phyloP scores from a whole-genome alignment of 2,888 invertebrate genomes.

The Keiferia lycopersicella region DNA sequence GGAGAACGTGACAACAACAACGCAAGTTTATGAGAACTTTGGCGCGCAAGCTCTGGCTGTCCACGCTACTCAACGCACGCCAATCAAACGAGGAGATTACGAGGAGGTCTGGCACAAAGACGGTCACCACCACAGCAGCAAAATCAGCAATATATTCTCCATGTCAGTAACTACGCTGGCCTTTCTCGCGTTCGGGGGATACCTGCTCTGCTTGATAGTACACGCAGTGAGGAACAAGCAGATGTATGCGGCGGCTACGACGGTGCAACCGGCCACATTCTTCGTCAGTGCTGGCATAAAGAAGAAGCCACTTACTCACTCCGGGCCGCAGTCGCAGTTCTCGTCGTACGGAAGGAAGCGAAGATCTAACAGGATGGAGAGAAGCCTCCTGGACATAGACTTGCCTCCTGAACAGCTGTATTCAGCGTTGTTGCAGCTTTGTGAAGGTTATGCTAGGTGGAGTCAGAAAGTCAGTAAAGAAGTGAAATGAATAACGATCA shows the following conservation, averaged over 20 bases:
- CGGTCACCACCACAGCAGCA: slow-evolving; percentile 69
- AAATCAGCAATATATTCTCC: slow-evolving; percentile 88
- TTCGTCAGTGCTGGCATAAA: slow-evolving; percentile 67
- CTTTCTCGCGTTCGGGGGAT: slow-evolving; percentile 92
- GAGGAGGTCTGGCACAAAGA: slow-evolving; percentile 75
- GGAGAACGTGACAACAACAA: slow-evolving; percentile 51
- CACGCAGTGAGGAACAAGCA: slow-evolving; percentile 87
- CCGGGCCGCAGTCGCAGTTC: slow-evolving; percentile 53
- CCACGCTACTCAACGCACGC: slow-evolving; percentile 46
- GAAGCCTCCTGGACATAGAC: slow-evolving; percentile 48
- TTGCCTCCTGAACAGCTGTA: slow-evolving; percentile 75
- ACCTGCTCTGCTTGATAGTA: slow-evolving; percentile 88
- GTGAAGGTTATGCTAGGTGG: slow-evolving; percentile 81
- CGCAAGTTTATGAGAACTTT: slow-evolving; percentile 55
- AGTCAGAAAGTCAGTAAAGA: slow-evolving; percentile 44
- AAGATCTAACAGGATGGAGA: slow-evolving; percentile 47
- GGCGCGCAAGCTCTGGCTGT: slow-evolving; percentile 73
- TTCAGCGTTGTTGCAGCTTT: slow-evolving; percentile 72
- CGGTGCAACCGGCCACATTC: slow-evolving; percentile 57
- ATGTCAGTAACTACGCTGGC: slow-evolving; percentile 89
- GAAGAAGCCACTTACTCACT: slow-evolving; percentile 61
- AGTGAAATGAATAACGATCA: neutral
- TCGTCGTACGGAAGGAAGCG: slow-evolving; percentile 62
- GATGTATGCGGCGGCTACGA: slow-evolving; percentile 49
- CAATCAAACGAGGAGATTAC: slow-evolving; percentile 67